A percentile compares a stretch with the other conserved stretches of the same genome.
Conservation (phyloP, 2,888 invertebrate species). For the Marronus borbonicus region DNA sequence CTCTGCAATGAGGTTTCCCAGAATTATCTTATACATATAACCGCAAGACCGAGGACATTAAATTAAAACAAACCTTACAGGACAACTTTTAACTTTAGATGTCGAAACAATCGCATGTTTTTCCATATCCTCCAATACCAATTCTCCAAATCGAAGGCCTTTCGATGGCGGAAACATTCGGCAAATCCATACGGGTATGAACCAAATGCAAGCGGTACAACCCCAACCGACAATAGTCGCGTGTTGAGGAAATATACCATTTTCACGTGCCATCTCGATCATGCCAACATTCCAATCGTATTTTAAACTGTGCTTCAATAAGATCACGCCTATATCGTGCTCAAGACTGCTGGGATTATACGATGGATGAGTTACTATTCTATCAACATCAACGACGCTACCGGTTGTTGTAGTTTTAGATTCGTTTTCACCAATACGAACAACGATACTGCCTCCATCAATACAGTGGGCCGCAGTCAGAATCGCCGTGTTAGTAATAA, state of each 20-base stretch:
- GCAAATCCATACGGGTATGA: constrained; percentile 32
- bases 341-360: neutral
- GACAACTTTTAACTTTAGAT: constrained; percentile 27
- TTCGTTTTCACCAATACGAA: neutral
- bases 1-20: too few relatives aligned
- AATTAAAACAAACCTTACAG: constrained; percentile 11
- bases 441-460: neutral
- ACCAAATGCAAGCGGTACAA: constrained; percentile 32
- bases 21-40: too few relatives aligned
- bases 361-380: neutral
- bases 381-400: neutral
- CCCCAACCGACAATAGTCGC: constrained; percentile 33
- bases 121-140: neutral
- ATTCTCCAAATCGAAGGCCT: constrained; percentile 7
- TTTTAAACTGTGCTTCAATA: neutral
- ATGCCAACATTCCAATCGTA: neutral
- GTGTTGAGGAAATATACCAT: constrained; percentile 1
- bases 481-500: constrained; percentile 25
- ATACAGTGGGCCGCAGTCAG: constrained; percentile 43
- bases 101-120: constrained; percentile 1
- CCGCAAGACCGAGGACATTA: too few relatives aligned
- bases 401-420: neutral
- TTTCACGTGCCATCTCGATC: constrained; percentile 17
- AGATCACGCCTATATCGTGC: constrained; percentile 34
- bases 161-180: constrained; percentile 16